Evolutionary conservation across 2,113 vertebrate genomes (phyloP), one percentile per base, ranked within the genome.

Genomic region (Clarias magur): DNA sequence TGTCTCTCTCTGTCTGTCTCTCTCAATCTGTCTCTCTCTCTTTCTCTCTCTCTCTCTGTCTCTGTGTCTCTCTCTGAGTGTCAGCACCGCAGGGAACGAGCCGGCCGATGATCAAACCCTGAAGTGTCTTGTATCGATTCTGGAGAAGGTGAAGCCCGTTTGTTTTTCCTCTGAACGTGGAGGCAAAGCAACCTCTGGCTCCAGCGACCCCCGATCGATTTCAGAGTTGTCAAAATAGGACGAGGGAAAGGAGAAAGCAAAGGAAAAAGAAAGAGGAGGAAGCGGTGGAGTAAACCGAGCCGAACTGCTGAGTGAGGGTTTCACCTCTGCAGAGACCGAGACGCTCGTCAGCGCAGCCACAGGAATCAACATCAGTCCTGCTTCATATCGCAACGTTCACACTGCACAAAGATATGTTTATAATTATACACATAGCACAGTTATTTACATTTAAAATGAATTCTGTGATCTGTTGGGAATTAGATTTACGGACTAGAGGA

Each of bases 171-270:
- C 65, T 16, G 54, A 80, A 57, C 56, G 42, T 17, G 54, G 63
- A 88, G 70, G 78, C 68, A 63, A 65, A 68, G 76, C 68, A 89
- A 60, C 72, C n/a, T 56, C 38, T 65, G 25, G 87, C 83, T 86
- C 89, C n/a, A 3, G 85, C 56, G 16, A 21, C 25, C 53, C 34
- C 67, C 2, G 62, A 86, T 86, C 78, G 34, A 88, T 89, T 87
- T 48, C 79, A 62, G 81, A 83, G 82, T 85, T 88, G 90, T 90
- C 83, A 86, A 88, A 86, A 89, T 80, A 86, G 70, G 88, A 80
- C 76, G n/a, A 81, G 53, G 17, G 38, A 25, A 42, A 79, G 68
- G 15, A 70, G 67, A 70, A 25, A 65, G 63, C 25, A 27, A 30
- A 1, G 27, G 67, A 16, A 8, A 67, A 8, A 27, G 65, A 67